Evolutionary conservation across 2,797 vertebrate genomes (phyloP).

Genomic region (Siniperca obscura): DNA sequence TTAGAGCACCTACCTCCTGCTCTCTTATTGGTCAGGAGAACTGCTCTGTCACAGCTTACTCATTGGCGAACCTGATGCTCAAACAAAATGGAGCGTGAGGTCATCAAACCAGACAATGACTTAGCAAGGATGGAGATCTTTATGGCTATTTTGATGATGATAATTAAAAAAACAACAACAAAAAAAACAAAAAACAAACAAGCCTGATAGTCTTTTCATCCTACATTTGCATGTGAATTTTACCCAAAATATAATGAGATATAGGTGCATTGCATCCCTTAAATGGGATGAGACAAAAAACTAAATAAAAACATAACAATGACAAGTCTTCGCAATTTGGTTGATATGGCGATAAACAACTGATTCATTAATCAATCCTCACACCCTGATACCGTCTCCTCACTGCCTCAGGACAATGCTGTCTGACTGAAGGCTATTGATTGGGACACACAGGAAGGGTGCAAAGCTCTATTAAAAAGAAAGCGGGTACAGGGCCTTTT

Average conservation of each 20-base stretch:
- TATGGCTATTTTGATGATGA: not conserved
- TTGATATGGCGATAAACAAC: conserved; percentile 21
- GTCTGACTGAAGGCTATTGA: conserved; percentile 54
- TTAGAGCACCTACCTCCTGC: not conserved
- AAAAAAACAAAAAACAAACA: not conserved
- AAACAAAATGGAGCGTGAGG: not conserved
- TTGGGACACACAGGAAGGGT: conserved; percentile 44
- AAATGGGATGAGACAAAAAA: not conserved
- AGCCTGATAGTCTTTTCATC: not conserved
- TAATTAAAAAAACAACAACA: too few relatives aligned
- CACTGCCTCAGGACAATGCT: conserved; percentile 27
- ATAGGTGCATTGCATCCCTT: not conserved
- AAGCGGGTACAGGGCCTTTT: conserved; percentile 43
- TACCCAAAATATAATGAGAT: not conserved
- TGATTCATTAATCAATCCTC: conserved; percentile 34
- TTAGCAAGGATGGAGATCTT: not conserved
- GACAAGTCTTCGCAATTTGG: not conserved
- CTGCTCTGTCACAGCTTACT: conserved; percentile 13
- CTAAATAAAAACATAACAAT: not conserved
- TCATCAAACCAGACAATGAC: not conserved
- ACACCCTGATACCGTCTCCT: conserved; percentile 16
- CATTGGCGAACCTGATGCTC: conserved; percentile 1
- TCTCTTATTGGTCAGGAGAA: conserved; percentile 15
- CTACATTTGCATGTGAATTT: not conserved
- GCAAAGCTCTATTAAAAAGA: conserved; percentile 51